phyloP scores from a whole-genome alignment of 2,797 vertebrate species.

The Triplophysa yarkandensis region DNA sequence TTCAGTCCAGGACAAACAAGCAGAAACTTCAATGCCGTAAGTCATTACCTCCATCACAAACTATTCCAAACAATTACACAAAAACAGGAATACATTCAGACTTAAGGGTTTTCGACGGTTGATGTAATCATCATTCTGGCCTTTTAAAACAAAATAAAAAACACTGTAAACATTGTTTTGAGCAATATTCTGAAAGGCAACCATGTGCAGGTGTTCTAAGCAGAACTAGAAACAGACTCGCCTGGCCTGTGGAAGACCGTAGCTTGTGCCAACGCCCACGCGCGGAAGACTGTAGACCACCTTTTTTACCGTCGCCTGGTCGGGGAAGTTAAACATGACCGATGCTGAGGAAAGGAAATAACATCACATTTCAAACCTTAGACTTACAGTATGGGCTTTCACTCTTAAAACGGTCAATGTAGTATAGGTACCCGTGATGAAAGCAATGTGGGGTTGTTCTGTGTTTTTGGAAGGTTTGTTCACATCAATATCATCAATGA shows the following conservation, averaged over 20 bases:
- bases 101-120: constrained; percentile 32
- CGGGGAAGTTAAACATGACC: constrained; percentile 98
- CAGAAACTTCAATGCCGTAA: constrained; percentile 8
- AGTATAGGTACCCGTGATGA: too few relatives aligned
- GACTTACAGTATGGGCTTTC: background rate
- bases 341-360: constrained; percentile 80
- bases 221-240: constrained; percentile 61
- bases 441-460: too few relatives aligned
- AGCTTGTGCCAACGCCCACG: constrained; percentile 97
- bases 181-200: constrained; percentile 33
- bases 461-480: too few relatives aligned
- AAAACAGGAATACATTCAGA: constrained; percentile 1
- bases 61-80: constrained; percentile 22
- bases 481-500: too few relatives aligned
- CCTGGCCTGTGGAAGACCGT: constrained; percentile 97
- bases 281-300: constrained; percentile 94
- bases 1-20: constrained; percentile 22
- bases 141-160: constrained; percentile 27
- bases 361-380: constrained; percentile 29
- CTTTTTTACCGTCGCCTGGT: constrained; percentile 96
- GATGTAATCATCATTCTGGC: constrained; percentile 27
- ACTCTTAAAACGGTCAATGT: background rate
- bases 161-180: constrained; percentile 26
- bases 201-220: constrained; percentile 20
- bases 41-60: constrained; percentile 22